Conservation (phyloP, 2,113 vertebrate genomes). For the Sprattus sprattus region DNA sequence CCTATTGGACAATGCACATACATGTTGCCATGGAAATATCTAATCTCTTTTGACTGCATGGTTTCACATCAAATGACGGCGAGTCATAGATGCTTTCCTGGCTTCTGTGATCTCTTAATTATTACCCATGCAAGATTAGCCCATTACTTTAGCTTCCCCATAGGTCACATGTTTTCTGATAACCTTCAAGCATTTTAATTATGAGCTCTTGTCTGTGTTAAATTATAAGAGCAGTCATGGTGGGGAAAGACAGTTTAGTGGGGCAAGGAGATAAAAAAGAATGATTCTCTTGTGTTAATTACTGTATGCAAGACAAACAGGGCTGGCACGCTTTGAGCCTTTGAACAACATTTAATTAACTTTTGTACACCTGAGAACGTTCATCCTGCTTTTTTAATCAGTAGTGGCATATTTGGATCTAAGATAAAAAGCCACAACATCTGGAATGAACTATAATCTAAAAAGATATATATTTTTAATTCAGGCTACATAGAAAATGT, state of each 20-base stretch:
- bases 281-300: constrained; percentile 27
- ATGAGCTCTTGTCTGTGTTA: constrained; percentile 5
- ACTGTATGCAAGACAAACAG: constrained; percentile 14
- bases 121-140: neutral
- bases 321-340: neutral
- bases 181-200: constrained; percentile 30
- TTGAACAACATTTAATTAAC: neutral
- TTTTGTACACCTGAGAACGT: neutral
- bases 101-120: neutral
- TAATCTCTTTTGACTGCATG: neutral
- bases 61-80: neutral
- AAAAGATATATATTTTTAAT: too few relatives aligned
- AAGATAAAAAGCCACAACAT: neutral
- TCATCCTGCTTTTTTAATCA: neutral
- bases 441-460: neutral
- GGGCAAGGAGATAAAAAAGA: neutral
- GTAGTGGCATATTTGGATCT: neutral
- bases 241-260: neutral
- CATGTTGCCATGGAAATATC: neutral
- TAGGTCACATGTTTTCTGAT: constrained; percentile 10
- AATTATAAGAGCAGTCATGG: constrained; percentile 14
- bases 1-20: too few relatives aligned
- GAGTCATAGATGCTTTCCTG: neutral
- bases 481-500: too few relatives aligned
- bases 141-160: neutral